Base-by-base conservation (phyloP, 2,797 vertebrate species). In the Hippocampus kuda region DNA sequence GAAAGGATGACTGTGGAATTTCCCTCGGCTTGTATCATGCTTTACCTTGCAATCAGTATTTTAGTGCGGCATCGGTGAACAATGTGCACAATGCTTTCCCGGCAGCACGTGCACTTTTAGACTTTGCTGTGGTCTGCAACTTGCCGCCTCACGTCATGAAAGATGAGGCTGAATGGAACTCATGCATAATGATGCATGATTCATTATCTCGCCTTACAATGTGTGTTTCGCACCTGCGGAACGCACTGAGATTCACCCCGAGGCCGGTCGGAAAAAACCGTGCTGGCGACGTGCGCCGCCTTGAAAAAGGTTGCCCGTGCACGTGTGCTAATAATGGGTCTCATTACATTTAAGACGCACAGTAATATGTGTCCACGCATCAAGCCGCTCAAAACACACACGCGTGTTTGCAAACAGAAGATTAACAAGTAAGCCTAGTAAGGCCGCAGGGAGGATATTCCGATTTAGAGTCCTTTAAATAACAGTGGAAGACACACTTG, bases 381-480 rank as follows among this genome's bases (percentile, higher is more conserved):
- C 66, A 46, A 15, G 53, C 65, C 63, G 59, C 44, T 71, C 63
- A 76, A 26, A 80, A 75, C 68, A 67, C 11, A 34, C 76, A 67
- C 13, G 54, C 26, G 59, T 65, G 69, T 81, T 78, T 75, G 76
- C 80, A 84, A 79, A 84, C 77, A 79, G 78, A 49, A 70, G 61
- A 77, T 76, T 77, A 75, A 72, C 70, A 72, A 81, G 79, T 77
- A 79, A 82, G 84, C 74, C 64, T 67, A 67, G 65, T 74, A 59
- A 65, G 65, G 76, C 72, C 71, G 64, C 60, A 66, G 79, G 78
- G 65, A 53, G 77, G 77, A 70, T 79, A 84, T 82, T 84, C 79
- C 75, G 81, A 78, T 82, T 77, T 65, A 69, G 77, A 78, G 81
- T 83, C 84, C 78, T 85, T 78, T 84, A 83, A 85, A 85, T 87